Conservation (phyloP, 2,888 invertebrate genomes). For the Apodemia mormo region DNA sequence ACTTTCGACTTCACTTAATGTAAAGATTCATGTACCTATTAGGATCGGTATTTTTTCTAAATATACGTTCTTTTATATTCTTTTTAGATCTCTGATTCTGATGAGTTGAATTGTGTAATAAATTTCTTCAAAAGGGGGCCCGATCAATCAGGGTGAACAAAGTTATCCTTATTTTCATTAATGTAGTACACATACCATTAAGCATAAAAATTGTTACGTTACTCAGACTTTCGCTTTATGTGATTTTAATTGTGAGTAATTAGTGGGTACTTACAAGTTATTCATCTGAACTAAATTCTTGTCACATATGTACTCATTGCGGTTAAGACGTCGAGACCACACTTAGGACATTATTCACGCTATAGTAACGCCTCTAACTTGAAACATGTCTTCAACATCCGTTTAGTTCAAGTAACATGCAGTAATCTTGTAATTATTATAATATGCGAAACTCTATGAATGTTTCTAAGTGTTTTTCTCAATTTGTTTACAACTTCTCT, state of each 20-base stretch:
- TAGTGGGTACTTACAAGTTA: not conserved
- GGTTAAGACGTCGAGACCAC: constrained; percentile 5
- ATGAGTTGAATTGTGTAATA: too few relatives aligned
- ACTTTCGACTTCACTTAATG: too few relatives aligned
- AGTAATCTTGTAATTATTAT: not conserved
- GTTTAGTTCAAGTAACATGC: not conserved
- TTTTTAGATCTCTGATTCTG: too few relatives aligned
- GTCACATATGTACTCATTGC: not conserved
- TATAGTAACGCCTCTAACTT: constrained; percentile 2
- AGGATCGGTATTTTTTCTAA: too few relatives aligned
- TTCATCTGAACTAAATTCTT: constrained; percentile 2
- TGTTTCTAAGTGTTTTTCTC: too few relatives aligned
- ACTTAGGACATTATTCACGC: not conserved
- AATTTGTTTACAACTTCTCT: too few relatives aligned
- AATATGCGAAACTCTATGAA: not conserved
- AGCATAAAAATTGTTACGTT: not conserved
- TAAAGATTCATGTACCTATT: too few relatives aligned
- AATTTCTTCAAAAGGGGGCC: too few relatives aligned
- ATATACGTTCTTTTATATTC: too few relatives aligned
- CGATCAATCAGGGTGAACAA: too few relatives aligned
- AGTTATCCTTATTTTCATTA: too few relatives aligned
- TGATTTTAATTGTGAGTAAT: constrained; percentile 1
- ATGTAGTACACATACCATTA: too few relatives aligned
- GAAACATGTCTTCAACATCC: constrained; percentile 5
- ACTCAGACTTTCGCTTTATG: not conserved